A percentile compares a stretch with the other conserved stretches of the same genome.
Conservation (phyloP, 2,888 invertebrate species). For the Sinhomidia bicolor region DNA sequence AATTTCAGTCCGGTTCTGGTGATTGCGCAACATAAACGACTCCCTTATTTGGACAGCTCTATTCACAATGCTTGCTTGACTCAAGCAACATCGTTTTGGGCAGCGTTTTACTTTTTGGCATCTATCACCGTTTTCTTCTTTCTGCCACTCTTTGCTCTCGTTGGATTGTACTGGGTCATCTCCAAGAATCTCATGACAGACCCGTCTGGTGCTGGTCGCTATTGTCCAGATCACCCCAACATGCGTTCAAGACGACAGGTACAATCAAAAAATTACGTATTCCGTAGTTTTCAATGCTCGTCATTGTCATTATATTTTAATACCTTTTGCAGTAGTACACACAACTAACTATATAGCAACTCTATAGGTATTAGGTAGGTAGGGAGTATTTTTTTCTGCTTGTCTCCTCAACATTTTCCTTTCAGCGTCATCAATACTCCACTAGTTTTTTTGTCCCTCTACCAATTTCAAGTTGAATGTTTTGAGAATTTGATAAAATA, state of each 20-base stretch:
- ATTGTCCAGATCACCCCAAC: constrained; percentile 80
- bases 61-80: constrained; percentile 90
- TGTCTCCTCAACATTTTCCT: not conserved
- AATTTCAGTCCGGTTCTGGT: constrained; percentile 90
- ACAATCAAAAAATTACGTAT: not conserved
- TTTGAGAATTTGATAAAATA: not conserved
- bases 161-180: constrained; percentile 92
- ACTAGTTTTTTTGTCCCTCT: not conserved
- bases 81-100: constrained; percentile 90
- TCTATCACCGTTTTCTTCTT: constrained; percentile 93
- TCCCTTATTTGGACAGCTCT: constrained; percentile 88
- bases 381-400: not conserved
- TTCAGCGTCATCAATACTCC: not conserved
- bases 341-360: too few species aligned
- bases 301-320: too few species aligned
- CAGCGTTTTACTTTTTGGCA: constrained; percentile 90
- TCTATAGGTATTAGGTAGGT: too few species aligned
- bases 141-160: constrained; percentile 90
- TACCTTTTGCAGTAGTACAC: too few species aligned
- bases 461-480: not conserved
- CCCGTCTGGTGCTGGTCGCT: constrained; percentile 82
- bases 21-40: constrained; percentile 89
- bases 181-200: constrained; percentile 92
- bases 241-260: constrained; percentile 81
- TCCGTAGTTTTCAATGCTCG: not conserved